phyloP scores from a whole-genome alignment of 2,888 invertebrate species.

The Hedychridium roseum region DNA sequence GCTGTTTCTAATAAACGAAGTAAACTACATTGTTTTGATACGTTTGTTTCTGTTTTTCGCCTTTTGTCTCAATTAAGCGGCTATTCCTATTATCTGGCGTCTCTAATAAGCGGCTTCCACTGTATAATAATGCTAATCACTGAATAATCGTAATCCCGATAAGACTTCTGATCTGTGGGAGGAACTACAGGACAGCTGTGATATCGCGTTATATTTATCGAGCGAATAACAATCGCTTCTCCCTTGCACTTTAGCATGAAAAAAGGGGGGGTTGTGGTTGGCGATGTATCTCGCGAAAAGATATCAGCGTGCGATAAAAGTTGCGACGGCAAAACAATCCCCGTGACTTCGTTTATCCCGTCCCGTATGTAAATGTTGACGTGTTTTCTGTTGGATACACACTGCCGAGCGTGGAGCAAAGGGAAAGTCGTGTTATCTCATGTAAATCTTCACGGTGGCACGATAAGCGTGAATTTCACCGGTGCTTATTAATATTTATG shows the following conservation, averaged over 20 bases:
- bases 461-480: slow-evolving; percentile 58
- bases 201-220: too few relatives aligned
- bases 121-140: too few relatives aligned
- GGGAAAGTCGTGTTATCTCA: slow-evolving; percentile 53
- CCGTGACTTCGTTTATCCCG: slow-evolving; percentile 43
- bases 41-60: too few relatives aligned
- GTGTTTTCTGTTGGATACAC: slow-evolving; percentile 39
- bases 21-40: too few relatives aligned
- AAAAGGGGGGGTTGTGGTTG: slow-evolving; percentile 22
- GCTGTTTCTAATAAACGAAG: too few relatives aligned
- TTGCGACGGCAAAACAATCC: slow-evolving; percentile 43
- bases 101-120: too few relatives aligned
- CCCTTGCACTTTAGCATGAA: slow-evolving; percentile 1
- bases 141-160: too few relatives aligned
- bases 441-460: slow-evolving; percentile 56
- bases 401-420: slow-evolving; percentile 33
- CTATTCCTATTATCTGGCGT: too few relatives aligned
- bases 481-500: slow-evolving; percentile 59
- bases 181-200: too few relatives aligned
- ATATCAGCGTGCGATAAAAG: slow-evolving; percentile 42
- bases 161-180: too few relatives aligned
- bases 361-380: slow-evolving; percentile 43
- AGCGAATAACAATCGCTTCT: slow-evolving; percentile 2
- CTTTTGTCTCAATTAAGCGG: too few relatives aligned
- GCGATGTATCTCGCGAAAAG: slow-evolving; percentile 26